Conservation (phyloP, 2,797 vertebrate species). For the Amazonetta brasiliensis region DNA sequence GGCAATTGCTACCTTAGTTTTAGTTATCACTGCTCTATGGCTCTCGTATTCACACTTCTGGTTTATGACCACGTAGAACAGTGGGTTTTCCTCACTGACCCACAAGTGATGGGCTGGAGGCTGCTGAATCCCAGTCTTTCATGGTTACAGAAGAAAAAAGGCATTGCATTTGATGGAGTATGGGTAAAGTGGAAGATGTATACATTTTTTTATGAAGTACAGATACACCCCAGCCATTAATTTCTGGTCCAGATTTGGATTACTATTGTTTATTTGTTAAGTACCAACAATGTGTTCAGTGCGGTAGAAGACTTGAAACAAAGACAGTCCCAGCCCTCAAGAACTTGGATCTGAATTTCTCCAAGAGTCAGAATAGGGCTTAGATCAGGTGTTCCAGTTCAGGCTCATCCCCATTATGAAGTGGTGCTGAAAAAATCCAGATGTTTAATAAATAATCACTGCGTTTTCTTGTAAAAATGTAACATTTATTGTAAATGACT, state of each 20-base stretch:
- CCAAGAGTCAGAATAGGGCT: slow-evolving; percentile 40
- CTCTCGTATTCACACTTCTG: neutral
- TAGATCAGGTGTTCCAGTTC: slow-evolving; percentile 69
- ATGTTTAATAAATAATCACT: slow-evolving; percentile 45
- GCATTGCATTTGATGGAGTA: neutral
- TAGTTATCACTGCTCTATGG: accelerated
- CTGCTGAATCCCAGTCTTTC: neutral
- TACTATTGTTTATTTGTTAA: slow-evolving; percentile 62
- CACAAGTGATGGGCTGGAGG: neutral
- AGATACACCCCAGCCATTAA: slow-evolving; percentile 11
- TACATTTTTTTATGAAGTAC: neutral
- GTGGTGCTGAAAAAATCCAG: slow-evolving; percentile 71
- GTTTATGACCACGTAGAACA: neutral
- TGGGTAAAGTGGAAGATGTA: neutral
- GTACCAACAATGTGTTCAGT: slow-evolving; percentile 59
- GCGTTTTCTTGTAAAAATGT: slow-evolving; percentile 60
- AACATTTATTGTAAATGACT: slow-evolving; percentile 57
- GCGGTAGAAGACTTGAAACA: neutral
- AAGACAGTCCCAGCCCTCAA: slow-evolving; percentile 38
- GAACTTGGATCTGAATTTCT: slow-evolving; percentile 57
- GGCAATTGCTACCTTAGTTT: neutral
- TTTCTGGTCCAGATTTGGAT: slow-evolving; percentile 48
- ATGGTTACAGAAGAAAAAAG: neutral
- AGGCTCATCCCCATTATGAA: slow-evolving; percentile 66
- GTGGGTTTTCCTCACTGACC: neutral